Percentiles rank a stretch among this genome's conserved stretches.
These are phyloP conservation scores for Leptobrachium leishanense DNA, from an alignment of 2,113 vertebrate genomes.

Conservation along the genomic window DNA sequence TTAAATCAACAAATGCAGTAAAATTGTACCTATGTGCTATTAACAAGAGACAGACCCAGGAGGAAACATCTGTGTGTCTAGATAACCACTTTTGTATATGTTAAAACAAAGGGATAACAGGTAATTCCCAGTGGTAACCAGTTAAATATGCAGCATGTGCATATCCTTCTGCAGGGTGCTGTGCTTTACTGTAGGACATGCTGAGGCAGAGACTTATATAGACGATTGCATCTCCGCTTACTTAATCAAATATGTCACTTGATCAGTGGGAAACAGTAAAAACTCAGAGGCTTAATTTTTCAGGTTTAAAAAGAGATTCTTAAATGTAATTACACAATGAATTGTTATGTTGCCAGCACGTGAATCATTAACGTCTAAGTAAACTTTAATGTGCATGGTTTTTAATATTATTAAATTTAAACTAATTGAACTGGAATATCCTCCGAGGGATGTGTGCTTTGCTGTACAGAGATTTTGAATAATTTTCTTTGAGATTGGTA, in stretches of 20 bases:
- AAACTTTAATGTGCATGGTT: background rate
- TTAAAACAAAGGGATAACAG: constrained; percentile 12
- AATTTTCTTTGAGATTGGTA: constrained; percentile 39
- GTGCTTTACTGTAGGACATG: constrained; percentile 52
- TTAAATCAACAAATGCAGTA: background rate
- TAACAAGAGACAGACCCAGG: constrained; percentile 14
- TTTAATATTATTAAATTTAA: constrained; percentile 10
- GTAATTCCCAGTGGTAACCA: constrained; percentile 39
- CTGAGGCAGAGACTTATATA: constrained; percentile 55
- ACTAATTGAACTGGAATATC: constrained; percentile 8
- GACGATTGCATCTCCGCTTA: constrained; percentile 49
- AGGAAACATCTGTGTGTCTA: constrained; percentile 10
- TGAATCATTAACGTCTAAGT: background rate
- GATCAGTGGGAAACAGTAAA: constrained; percentile 59
- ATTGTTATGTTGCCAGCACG: constrained; percentile 46
- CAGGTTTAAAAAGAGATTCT: constrained; percentile 51
- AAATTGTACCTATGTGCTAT: background rate
- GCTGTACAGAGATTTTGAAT: no score
- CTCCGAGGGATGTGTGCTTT: constrained; percentile 14
- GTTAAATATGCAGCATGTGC: constrained; percentile 43
- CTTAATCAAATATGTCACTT: constrained; percentile 58
- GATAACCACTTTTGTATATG: background rate
- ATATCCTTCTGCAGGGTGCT: constrained; percentile 48
- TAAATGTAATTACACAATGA: constrained; percentile 57
- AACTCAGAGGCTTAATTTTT: constrained; percentile 53